Percentiles rank a stretch among this genome's conserved stretches.
Conservation (phyloP, 1,140 invertebrate genomes). For the Papilio machaon region DNA sequence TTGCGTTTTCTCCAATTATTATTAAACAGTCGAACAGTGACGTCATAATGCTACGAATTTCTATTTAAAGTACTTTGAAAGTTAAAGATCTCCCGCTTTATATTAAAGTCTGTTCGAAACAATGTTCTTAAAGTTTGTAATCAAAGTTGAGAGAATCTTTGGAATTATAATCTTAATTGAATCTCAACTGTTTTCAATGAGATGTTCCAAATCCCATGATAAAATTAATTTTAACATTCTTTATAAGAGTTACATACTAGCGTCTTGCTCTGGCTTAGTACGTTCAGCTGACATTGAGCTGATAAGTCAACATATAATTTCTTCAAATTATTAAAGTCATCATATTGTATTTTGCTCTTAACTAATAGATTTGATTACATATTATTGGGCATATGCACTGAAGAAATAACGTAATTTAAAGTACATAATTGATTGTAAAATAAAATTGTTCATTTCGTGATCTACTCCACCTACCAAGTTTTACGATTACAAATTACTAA, state of each 20-base stretch:
- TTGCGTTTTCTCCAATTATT: too few relatives aligned
- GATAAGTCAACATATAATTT: too few relatives aligned
- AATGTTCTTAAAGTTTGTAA: slow-evolving; percentile 18
- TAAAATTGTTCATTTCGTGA: too few relatives aligned
- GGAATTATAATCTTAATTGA: slow-evolving; percentile 27
- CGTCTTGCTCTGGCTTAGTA: not conserved
- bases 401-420: too few relatives aligned
- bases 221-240: slow-evolving; percentile 15
- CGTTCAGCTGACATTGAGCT: too few relatives aligned
- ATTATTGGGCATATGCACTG: too few relatives aligned
- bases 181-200: slow-evolving; percentile 12
- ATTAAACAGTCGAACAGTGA: not conserved
- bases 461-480: too few relatives aligned
- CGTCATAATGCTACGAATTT: not conserved
- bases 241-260: not conserved
- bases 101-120: slow-evolving; percentile 26
- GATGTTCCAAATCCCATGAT: slow-evolving; percentile 13
- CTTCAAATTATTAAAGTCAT: too few relatives aligned
- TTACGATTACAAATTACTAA: too few relatives aligned
- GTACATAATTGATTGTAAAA: too few relatives aligned
- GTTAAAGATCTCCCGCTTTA: slow-evolving; percentile 7
- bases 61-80: slow-evolving; percentile 15
- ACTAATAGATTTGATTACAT: too few relatives aligned
- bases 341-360: too few relatives aligned
- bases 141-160: slow-evolving; percentile 14